Evolutionary conservation across 2,797 vertebrate genomes (phyloP), one percentile per base, ranked within the genome.

Genomic region (Fratercula arctica): DNA sequence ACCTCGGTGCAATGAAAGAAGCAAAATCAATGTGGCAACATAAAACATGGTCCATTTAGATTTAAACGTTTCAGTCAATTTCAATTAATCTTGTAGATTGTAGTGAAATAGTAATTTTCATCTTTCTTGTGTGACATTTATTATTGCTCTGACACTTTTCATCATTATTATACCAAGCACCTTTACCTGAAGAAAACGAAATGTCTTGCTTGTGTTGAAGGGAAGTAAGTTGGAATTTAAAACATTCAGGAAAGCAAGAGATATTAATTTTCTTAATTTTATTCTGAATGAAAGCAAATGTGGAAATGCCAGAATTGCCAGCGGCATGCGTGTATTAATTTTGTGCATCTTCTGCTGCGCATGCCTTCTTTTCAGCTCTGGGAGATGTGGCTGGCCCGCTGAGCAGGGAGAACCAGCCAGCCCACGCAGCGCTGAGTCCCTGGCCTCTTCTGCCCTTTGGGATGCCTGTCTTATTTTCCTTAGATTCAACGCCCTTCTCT

Each of bases 141-240:
- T 78, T 93, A 54, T 50, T 63, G 64, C 48, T 24, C 53, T 89
- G 87, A 16, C 35, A n/a, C 85, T 90, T 92, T 82, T 92, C 72
- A 39, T 41, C 23, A 0, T 54, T 79, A 21, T 83, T 89, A 18
- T 39, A 68, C 61, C 15, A 37, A 79, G 28, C 48, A 68, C 61
- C 66, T 88, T 75, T 77, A 92, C 76, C 68, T 83, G 66, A 83
- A 80, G 48, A 60, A 96, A 94, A 91, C 31, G 91, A 82, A 77
- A 45, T 20, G 28, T 81, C 89, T 87, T 75, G 26, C 16, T 86
- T 0, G 0, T 78, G 29, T 66, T 72, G 78, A 84, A 74, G 25
- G 35, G 28, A 64, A 64, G 9, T 48, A 35, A 53, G 26, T 31
- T 87, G 78, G 64, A 75, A 80, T 85, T 77, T 75, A 63, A 39